phyloP scores from a whole-genome alignment of 2,797 vertebrate species.

The Cuculus canorus region DNA sequence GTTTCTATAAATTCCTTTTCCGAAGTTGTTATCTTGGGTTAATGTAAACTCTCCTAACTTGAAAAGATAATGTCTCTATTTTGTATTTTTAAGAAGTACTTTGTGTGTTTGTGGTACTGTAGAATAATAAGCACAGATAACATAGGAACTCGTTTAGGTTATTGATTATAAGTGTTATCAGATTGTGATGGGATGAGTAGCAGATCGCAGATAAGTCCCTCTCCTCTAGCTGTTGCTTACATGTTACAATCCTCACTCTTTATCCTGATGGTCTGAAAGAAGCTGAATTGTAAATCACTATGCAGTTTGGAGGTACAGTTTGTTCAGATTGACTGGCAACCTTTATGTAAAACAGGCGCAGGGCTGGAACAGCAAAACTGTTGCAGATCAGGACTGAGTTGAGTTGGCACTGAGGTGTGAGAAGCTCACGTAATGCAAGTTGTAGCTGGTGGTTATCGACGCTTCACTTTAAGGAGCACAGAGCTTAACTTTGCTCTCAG shows the following conservation, averaged over 20 bases:
- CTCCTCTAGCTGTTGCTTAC: background rate
- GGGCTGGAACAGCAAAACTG: background rate
- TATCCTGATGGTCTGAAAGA: background rate
- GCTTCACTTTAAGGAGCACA: constrained; percentile 16
- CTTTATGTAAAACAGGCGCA: background rate
- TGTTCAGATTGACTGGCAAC: background rate
- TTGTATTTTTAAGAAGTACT: background rate
- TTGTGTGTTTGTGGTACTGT: background rate
- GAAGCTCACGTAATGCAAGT: constrained; percentile 26
- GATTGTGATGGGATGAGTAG: background rate
- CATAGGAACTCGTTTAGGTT: background rate
- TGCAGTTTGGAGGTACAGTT: background rate
- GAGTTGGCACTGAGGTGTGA: constrained; percentile 17
- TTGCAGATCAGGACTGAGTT: background rate
- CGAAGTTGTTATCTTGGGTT: background rate
- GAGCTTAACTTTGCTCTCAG: constrained; percentile 40
- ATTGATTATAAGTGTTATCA: background rate
- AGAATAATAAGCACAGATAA: background rate
- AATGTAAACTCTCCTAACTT: background rate
- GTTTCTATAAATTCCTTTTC: background rate
- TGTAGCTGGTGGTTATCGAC: background rate
- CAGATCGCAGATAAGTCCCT: background rate
- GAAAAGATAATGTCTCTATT: background rate
- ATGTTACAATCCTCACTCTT: background rate
- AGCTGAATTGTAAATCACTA: background rate